Evolutionary conservation across 2,113 vertebrate species (phyloP), one percentile per base, ranked within the genome.

Genomic region (Nycticebus coucang): DNA sequence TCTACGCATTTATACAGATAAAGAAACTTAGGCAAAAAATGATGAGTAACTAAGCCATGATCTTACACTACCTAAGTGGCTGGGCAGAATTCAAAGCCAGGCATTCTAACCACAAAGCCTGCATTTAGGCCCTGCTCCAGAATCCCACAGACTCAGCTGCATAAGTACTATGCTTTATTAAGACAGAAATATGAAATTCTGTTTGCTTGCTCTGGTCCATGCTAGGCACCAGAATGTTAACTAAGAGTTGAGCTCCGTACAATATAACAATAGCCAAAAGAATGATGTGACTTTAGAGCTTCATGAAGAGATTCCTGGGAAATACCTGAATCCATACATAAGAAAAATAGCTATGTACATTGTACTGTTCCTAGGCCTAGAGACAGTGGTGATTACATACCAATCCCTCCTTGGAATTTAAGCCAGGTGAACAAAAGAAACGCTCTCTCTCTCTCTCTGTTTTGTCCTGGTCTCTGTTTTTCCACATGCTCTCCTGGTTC

Each of bases 11-110:
- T 80, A 80, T 19, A 75, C 12, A 68, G 26, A 71, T 71, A 35
- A 94, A 59, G 50, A 89, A 92, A 93, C 41, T 69, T 57, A 92
- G 84, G 26, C 24, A 80, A 83, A 83, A 87, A 72, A 55, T 69
- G 7, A 77, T 89, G 17, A 93, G 45, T 53, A 80, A 87, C 60
- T 66, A 35, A 81, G 5, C 13, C 17, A 50, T 22, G 10, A 1
- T 88, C 75, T 94, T 89, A 81, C 2, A 79, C 33, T n/a, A 57
- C 41, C 26, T 57, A 75, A 91, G 5, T 53, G 24, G 1, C 57
- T 17, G 24, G 1, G 26, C 9, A 24, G 71, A 62, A 22, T 81
- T 92, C 87, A 91, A 87, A 66, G 4, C 11, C 28, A 50, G 33
- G 22, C 9, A 4, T 41, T 91, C 55, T 68, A 57, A 71, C 82